Evolutionary conservation across 1,140 invertebrate species (phyloP), one percentile per base, ranked within the genome.

Genomic region (Bombus superbus): DNA sequence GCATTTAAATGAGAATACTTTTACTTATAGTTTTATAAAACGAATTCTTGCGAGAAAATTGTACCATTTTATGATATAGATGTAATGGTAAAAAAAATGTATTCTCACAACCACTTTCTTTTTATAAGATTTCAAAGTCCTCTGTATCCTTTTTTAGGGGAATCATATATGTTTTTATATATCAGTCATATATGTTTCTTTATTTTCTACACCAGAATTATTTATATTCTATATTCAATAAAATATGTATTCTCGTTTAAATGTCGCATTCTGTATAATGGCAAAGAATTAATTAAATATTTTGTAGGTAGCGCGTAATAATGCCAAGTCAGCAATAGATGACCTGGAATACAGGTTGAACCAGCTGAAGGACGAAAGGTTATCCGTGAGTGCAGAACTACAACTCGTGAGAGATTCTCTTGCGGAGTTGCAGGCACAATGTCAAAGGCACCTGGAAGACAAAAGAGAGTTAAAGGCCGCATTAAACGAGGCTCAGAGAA

Each of bases 321-420:
- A 97, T 94, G 97, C 98, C 25, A 98, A 98, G 93, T 97, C 97
- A 10, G 97, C 97, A 25, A 96, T 98, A 69, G 97, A 97, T 18
- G 97, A 98, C 89, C 94, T 98, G 74, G 97, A 99, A 92, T 98
- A 97, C 90, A 97, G 97, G 86, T 93, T 97, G 44, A 96, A 97
- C 75, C 97, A 97, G 91, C 89, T 97, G 74, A 96, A 97, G 35
- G 96, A 97, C 40, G 98, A 98, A 89, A 97, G 97, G 79, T 91
- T 96, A 1, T 96, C 97, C 25, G 92, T 98, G 22, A 96, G 96
- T 79, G 96, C 96, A 28, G 97, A 98, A 90, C 94, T 97, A 71
- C 96, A 98, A 86, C 95, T 96, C 1, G 94, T 98, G 3, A 96
- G 97, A 81, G 97, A 98, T 77, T 97, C 97, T 35, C 94, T 97